Evolutionary conservation across 1,140 invertebrate species (phyloP).

Genomic region (Drosophila suzukii): DNA sequence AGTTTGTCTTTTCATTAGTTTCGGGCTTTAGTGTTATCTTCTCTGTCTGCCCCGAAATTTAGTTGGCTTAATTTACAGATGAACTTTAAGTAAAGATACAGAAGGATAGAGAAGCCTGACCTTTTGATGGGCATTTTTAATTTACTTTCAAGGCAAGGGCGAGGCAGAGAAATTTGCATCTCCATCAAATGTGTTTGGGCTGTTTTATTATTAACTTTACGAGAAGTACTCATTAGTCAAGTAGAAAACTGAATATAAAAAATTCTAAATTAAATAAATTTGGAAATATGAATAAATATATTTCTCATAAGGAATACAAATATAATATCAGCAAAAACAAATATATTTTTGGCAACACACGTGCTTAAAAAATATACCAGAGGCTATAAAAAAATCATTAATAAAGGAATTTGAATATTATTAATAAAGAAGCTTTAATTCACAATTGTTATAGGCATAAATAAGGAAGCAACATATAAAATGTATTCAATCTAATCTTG

Average conservation of each 20-base stretch:
- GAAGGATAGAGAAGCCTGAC: conserved; percentile 3
- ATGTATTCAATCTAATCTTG: too few species aligned
- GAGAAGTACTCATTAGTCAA: too few species aligned
- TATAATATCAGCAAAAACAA: too few species aligned
- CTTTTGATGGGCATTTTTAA: neutral
- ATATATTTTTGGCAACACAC: neutral
- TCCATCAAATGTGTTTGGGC: neutral
- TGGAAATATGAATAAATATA: too few species aligned
- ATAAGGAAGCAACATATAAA: neutral
- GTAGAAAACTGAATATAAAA: too few species aligned
- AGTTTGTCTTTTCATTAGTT: conserved; percentile 51
- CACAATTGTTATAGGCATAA: neutral
- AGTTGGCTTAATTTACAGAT: neutral
- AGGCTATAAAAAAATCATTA: too few species aligned
- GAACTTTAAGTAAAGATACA: neutral
- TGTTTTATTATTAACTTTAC: too few species aligned
- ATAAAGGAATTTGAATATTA: too few species aligned
- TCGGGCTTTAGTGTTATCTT: conserved; percentile 25
- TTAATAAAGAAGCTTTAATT: too few species aligned
- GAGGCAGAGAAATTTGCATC: neutral
- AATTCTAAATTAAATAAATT: too few species aligned
- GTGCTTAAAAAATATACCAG: too few species aligned
- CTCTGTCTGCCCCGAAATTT: neutral
- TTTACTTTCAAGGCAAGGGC: neutral
- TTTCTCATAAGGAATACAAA: too few species aligned